A percentile compares a stretch with the other conserved stretches of the same genome.
Evolutionary conservation across 2,888 invertebrate species (phyloP).

Genomic region (Nemoura dubitans): DNA sequence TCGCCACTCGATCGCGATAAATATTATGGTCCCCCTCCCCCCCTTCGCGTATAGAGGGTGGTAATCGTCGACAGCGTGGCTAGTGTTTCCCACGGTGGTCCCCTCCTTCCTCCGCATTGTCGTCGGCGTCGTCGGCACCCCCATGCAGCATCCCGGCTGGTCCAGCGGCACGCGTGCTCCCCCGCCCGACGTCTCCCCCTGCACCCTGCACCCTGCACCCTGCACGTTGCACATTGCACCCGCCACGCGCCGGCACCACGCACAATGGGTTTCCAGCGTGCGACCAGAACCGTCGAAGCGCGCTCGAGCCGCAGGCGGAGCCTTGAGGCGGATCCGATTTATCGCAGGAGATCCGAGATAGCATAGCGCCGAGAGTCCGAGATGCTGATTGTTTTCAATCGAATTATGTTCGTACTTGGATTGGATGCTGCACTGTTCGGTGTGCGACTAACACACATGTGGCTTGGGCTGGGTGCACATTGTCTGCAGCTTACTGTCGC

Average conservation of each 20-base stretch:
- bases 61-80: neutral
- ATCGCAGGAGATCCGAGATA: neutral
- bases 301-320: neutral
- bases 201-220: neutral
- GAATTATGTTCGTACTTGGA: neutral
- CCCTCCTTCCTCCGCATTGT: conserved; percentile 18
- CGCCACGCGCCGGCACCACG: neutral
- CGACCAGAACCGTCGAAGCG: neutral
- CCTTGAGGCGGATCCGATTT: neutral
- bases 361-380: too few species aligned
- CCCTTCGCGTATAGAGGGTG: neutral
- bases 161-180: conserved; percentile 15
- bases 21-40: neutral
- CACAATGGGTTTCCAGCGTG: neutral
- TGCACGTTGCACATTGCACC: neutral
- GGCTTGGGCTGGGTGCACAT: neutral
- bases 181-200: neutral
- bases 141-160: neutral
- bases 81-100: conserved; percentile 35
- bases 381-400: neutral
- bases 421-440: neutral
- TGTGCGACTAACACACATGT: neutral
- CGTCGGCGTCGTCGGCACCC: conserved; percentile 21
- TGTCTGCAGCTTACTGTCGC: neutral
- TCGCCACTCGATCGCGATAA: neutral